Evolutionary conservation across 2,888 invertebrate species (phyloP).

Genomic region (Charanyca ferruginea): DNA sequence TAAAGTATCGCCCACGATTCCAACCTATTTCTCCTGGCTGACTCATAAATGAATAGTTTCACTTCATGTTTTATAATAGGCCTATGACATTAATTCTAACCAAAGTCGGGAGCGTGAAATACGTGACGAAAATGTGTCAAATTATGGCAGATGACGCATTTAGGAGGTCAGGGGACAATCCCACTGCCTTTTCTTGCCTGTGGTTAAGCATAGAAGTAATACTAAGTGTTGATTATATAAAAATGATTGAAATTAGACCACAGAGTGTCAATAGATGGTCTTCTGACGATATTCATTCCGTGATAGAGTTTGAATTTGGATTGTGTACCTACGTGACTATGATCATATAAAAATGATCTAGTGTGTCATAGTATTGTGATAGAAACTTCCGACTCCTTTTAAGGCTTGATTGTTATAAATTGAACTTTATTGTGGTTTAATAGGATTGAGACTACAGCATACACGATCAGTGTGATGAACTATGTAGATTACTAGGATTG

Average conservation of each 20-base stretch:
- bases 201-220: conserved; percentile 50
- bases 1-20: conserved; percentile 54
- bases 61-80: conserved; percentile 43
- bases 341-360: conserved; percentile 40
- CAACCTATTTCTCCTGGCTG: conserved; percentile 37
- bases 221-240: conserved; percentile 57
- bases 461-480: not conserved
- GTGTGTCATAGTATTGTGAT: conserved; percentile 41
- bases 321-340: conserved; percentile 60
- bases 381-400: conserved; percentile 26
- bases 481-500: not conserved
- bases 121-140: conserved; percentile 52
- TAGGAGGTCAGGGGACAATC: conserved; percentile 51
- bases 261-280: conserved; percentile 57
- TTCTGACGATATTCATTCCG: conserved; percentile 46
- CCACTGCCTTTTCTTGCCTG: conserved; percentile 34
- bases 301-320: conserved; percentile 27
- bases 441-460: conserved; percentile 4
- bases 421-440: not conserved
- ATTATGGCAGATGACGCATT: conserved; percentile 52
- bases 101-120: conserved; percentile 16
- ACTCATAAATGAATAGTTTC: conserved; percentile 51
- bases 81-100: conserved; percentile 31
- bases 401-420: conserved; percentile 6
- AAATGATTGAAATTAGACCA: conserved; percentile 68